Evolutionary conservation across 1,140 invertebrate genomes (phyloP).

Genomic region (Lepeophtheirus salmonis): DNA sequence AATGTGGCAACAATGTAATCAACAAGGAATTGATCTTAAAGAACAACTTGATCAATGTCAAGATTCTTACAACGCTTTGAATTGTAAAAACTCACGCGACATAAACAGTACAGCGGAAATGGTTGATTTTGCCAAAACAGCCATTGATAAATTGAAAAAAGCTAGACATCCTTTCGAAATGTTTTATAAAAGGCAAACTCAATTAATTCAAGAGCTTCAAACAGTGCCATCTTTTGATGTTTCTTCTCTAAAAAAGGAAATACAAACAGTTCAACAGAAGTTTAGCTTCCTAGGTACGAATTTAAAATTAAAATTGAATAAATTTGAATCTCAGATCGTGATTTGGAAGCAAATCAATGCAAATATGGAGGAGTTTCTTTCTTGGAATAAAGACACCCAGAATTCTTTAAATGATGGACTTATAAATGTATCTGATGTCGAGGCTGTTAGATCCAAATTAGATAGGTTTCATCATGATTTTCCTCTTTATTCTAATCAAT

Average conservation of each 20-base stretch:
- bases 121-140: constrained; percentile 51
- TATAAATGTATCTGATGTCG: constrained; percentile 52
- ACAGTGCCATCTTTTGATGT: constrained; percentile 49
- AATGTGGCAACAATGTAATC: constrained; percentile 22
- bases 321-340: constrained; percentile 62
- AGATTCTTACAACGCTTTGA: constrained; percentile 35
- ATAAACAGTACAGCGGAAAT: constrained; percentile 38
- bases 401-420: constrained; percentile 48
- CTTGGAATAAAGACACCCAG: constrained; percentile 63
- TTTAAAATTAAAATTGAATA: constrained; percentile 46
- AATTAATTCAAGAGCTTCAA: constrained; percentile 35
- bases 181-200: constrained; percentile 22
- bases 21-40: constrained; percentile 32
- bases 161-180: constrained; percentile 50
- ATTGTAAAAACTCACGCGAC: constrained; percentile 36
- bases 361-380: constrained; percentile 53
- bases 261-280: constrained; percentile 31
- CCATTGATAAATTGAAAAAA: constrained; percentile 47
- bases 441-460: constrained; percentile 51
- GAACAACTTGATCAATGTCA: constrained; percentile 45
- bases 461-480: constrained; percentile 69
- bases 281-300: constrained; percentile 53
- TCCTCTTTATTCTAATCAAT: constrained; percentile 48
- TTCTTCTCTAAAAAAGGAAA: constrained; percentile 27
- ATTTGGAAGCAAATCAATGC: constrained; percentile 81